Evolutionary conservation across 2,888 invertebrate species (phyloP), one percentile per base, ranked within the genome.

Genomic region (Gonocerus acuteangulatus): DNA sequence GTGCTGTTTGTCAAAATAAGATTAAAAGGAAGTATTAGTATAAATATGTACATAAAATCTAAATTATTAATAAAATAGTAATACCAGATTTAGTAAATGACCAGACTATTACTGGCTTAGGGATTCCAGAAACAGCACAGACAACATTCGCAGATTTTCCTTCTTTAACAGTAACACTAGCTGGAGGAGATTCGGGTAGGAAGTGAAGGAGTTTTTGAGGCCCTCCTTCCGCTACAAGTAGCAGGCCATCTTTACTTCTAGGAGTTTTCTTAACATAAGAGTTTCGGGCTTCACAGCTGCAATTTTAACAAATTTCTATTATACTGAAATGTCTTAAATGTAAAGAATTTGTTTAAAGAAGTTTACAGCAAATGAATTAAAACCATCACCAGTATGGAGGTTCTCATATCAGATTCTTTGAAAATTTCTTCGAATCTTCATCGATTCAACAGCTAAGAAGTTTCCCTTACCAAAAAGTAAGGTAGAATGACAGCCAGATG

Each of bases 51-150:
- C n/a, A n/a, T n/a, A n/a, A n/a, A n/a, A n/a, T n/a, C n/a, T n/a
- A n/a, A n/a, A n/a, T n/a, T n/a, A n/a, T n/a, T n/a, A n/a, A n/a
- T n/a, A n/a, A n/a, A n/a, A 27, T 27, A 27, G 9, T 27, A 71
- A 71, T 69, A 74, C 75, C 67, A 56, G 61, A 56, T 42, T 65
- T 62, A 27, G 52, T 70, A 65, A 73, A 72, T 65, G 71, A 70
- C 79, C 79, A 79, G 67, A 73, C 70, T 66, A 84, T 77, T 72
- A 74, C 74, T 59, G 82, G 80, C 65, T 73, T 75, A n/a, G 83
- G 83, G 74, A 76, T 76, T 16, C 84, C 84, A n/a, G 73, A 73
- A 7, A 80, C 79, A 18, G 80, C 78, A 69, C 86, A 86, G 51
- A 81, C 78, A 62, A 86, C 74, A 18, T 76, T 74, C 48, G 74